Percentiles rank a stretch among this genome's conserved stretches.
Evolutionary conservation across 2,113 vertebrate species (phyloP).

Genomic region (Suricata suricatta): DNA sequence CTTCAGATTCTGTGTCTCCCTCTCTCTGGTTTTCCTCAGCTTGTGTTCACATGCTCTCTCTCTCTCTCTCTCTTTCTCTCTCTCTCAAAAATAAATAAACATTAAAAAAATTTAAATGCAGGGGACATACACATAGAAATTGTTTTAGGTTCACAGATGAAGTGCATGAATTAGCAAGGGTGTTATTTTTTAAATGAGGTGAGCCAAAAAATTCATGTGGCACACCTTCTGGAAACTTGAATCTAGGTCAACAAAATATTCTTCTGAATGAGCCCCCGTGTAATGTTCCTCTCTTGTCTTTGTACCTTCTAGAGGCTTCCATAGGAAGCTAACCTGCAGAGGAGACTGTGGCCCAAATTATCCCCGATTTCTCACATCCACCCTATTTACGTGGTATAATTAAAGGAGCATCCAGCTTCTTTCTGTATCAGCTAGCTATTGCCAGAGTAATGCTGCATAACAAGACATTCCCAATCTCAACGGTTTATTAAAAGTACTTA

Average conservation of each 20-base stretch:
- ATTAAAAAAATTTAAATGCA: too few relatives aligned
- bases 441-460: rapidly evolving
- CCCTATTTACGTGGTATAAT: rapidly evolving
- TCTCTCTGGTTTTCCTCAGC: too few relatives aligned
- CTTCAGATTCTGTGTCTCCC: too few relatives aligned
- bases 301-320: background rate
- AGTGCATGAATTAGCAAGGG: background rate
- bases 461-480: background rate
- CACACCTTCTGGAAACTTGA: background rate
- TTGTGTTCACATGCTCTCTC: too few relatives aligned
- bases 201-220: background rate
- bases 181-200: background rate
- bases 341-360: background rate
- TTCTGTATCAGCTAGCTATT: background rate
- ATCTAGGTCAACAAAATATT: background rate
- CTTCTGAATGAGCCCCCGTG: background rate
- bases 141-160: background rate
- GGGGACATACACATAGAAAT: background rate
- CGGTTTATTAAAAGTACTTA: too few relatives aligned
- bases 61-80: too few relatives aligned
- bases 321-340: background rate
- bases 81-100: too few relatives aligned
- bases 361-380: background rate
- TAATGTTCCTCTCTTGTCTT: background rate
- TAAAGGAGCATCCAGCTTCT: background rate